Conservation (phyloP, 2,797 vertebrate species). For the Ctenopoma multispine region DNA sequence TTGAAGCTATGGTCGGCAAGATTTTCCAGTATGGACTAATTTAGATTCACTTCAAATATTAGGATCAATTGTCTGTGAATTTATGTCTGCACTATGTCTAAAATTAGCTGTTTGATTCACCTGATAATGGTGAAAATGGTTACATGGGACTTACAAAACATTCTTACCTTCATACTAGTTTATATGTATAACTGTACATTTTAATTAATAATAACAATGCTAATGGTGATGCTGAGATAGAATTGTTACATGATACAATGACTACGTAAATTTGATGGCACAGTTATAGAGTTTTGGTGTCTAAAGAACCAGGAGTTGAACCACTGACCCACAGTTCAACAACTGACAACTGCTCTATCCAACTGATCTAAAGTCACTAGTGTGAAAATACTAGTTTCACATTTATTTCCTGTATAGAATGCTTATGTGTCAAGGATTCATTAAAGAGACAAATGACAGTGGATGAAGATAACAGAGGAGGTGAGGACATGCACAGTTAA, state of each 20-base stretch:
- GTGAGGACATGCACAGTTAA: constrained; percentile 46
- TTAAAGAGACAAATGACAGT: constrained; percentile 49
- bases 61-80: background rate
- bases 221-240: too few species aligned
- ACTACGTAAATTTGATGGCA: too few species aligned
- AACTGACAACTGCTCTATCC: too few species aligned
- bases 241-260: too few species aligned
- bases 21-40: constrained; percentile 17
- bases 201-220: too few species aligned
- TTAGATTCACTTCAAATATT: constrained; percentile 7
- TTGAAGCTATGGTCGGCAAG: constrained; percentile 6
- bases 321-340: too few species aligned
- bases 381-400: constrained; percentile 4
- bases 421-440: constrained; percentile 33
- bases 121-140: background rate
- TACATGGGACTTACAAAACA: background rate
- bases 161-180: background rate
- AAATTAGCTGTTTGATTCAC: background rate
- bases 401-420: constrained; percentile 6
- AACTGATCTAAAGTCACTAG: too few species aligned
- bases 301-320: too few species aligned
- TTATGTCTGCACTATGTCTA: background rate
- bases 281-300: too few species aligned
- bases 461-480: constrained; percentile 47
- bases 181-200: constrained; percentile 17